Conservation (phyloP, 2,888 invertebrate genomes). For the Drosophila mulleri region DNA sequence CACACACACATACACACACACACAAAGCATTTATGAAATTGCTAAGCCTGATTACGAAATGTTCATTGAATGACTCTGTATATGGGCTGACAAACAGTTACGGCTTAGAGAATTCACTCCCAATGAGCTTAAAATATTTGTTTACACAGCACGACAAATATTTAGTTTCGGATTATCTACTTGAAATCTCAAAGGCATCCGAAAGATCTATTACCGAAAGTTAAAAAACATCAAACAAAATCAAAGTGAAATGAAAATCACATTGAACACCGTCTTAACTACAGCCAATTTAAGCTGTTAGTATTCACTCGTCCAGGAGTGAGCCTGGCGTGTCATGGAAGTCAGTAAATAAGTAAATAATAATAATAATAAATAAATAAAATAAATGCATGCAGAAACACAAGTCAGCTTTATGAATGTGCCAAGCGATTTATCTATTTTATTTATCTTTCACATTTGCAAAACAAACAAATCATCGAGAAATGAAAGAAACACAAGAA, state of each 20-base stretch:
- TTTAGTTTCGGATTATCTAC: background rate
- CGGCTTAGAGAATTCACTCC: background rate
- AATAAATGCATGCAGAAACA: conserved; percentile 10
- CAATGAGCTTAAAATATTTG: background rate
- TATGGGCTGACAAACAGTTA: background rate
- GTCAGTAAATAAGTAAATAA: conserved; percentile 20
- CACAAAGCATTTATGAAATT: conserved; percentile 9
- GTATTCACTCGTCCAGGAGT: background rate
- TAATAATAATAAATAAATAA: conserved; percentile 10
- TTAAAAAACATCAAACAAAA: no score
- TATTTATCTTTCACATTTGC: conserved; percentile 42
- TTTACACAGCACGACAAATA: background rate
- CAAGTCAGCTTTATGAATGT: conserved; percentile 19
- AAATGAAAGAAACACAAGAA: conserved; percentile 16
- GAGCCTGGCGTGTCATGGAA: conserved; percentile 7
- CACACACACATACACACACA: conserved; percentile 8
- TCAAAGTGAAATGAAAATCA: no score
- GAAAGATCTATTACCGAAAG: no score
- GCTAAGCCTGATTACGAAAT: background rate
- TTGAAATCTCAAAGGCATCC: background rate
- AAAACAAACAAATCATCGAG: conserved; percentile 63
- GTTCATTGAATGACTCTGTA: background rate
- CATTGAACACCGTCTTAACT: no score
- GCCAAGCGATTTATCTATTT: conserved; percentile 39
- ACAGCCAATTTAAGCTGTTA: background rate